These are phyloP conservation scores for Cercocebus atys DNA, from an alignment of 2,113 vertebrate species.

Conservation along the genomic window DNA sequence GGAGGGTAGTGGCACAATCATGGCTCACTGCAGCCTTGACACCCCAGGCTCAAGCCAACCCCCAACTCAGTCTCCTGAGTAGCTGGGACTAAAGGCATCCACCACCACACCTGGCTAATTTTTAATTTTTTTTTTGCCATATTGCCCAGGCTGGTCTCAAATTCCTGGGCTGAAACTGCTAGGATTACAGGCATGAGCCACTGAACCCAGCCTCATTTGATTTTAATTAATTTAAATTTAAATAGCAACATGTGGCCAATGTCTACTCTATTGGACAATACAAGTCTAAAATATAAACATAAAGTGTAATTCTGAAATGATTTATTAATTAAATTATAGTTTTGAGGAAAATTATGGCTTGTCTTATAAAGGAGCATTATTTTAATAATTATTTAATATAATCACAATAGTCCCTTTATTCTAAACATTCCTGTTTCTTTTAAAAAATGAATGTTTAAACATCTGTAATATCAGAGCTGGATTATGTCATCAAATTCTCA, in stretches of 20 bases:
- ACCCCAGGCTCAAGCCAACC: no score
- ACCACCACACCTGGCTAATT: no score
- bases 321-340: neutral
- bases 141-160: no score
- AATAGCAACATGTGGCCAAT: neutral
- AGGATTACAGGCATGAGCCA: no score
- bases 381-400: neutral
- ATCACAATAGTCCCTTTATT: neutral
- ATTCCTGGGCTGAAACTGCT: no score
- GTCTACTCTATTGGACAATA: neutral
- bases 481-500: neutral
- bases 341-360: neutral
- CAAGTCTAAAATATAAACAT: neutral
- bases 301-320: neutral
- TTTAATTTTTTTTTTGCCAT: no score
- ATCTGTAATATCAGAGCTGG: neutral
- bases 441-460: neutral
- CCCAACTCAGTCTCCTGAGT: no score
- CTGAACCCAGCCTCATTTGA: neutral
- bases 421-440: neutral
- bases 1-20: no score
- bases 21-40: no score
- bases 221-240: conserved; percentile 20
- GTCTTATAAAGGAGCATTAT: neutral
- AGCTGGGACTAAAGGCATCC: no score